Evolutionary conservation across 2,113 vertebrate species (phyloP).

Genomic region (Cinclus mexicanus): DNA sequence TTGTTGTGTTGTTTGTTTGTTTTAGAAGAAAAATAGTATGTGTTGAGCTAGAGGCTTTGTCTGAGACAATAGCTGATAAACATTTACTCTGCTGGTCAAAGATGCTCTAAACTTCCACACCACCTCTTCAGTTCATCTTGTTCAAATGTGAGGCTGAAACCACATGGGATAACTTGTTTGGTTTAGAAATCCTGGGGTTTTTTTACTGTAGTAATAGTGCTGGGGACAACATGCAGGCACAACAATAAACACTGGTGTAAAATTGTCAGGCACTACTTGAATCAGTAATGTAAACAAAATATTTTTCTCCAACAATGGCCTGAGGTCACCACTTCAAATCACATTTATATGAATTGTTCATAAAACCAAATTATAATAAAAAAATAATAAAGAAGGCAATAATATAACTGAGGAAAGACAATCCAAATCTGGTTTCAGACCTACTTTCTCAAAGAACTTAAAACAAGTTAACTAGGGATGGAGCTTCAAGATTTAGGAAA

Average conservation of each 20-base stretch:
- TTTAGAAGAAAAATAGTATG: not conserved
- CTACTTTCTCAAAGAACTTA: not conserved
- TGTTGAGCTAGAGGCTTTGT: not conserved
- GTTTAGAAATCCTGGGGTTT: not conserved
- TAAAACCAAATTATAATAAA: not conserved
- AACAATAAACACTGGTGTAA: not conserved
- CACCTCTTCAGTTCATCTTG: not conserved
- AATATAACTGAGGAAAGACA: not conserved
- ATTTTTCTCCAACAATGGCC: not conserved
- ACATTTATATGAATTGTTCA: not conserved
- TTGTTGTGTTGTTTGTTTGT: not conserved
- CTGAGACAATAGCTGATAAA: not conserved
- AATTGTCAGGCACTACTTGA: not conserved
- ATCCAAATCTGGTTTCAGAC: not conserved
- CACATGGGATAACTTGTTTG: not conserved
- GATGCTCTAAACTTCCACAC: not conserved
- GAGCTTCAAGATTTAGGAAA: not conserved
- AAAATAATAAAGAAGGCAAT: not conserved
- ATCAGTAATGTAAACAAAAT: not conserved
- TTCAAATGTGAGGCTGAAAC: not conserved
- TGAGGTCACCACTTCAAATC: not conserved
- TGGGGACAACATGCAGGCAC: not conserved
- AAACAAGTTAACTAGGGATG: not conserved
- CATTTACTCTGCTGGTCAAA: not conserved
- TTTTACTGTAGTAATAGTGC: not conserved